Evolutionary conservation across 2,888 invertebrate genomes (phyloP), one percentile per base, ranked within the genome.

Genomic region (Cephus spinipes): DNA sequence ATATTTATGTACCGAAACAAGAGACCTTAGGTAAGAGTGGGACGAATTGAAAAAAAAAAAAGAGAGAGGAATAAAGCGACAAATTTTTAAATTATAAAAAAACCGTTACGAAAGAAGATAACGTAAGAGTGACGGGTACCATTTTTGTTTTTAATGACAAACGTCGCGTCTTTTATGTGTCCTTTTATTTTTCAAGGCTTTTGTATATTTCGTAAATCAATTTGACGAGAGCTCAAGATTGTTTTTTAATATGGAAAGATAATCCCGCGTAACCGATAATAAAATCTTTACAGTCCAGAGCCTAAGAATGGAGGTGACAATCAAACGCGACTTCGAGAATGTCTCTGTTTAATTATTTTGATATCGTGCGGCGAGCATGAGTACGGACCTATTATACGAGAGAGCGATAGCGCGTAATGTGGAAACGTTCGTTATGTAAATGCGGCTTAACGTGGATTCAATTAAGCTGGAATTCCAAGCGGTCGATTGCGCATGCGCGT

Each of bases 1-100:
- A 87, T 86, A 87, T 87, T 87, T 87, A 87, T 87, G 85, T 86
- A 86, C 84, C 73, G 77, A 77, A 77, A 75, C 35, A 33, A 15
- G 40, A 15, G 40, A 40, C 4, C 1, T 15, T 40, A 15, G 12
- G 40, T 40, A 40, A 40, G 15, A 40, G 15, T 40, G 40, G 15
- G 6, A 40, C 4, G 40, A 15, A 40, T 40, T 15, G 4, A 15
- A 40, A 40, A 40, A 40, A 40, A 6, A 15, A 40, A 36, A 12
- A 12, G 32, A 32, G 32, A 15, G 4, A 4, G 1, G 40, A 40
- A 15, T 15, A 40, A 15, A 15, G 40, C 12, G 40, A 40, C 80
- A 76, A 40, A 40, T 40, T 40, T 40, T 40, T 0, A 15, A 40
- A 40, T 36, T 15, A 77, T 69, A 77, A 71, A 75, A 78, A 74